Conservation (phyloP, 2,113 vertebrate genomes). For the Conger conger region DNA sequence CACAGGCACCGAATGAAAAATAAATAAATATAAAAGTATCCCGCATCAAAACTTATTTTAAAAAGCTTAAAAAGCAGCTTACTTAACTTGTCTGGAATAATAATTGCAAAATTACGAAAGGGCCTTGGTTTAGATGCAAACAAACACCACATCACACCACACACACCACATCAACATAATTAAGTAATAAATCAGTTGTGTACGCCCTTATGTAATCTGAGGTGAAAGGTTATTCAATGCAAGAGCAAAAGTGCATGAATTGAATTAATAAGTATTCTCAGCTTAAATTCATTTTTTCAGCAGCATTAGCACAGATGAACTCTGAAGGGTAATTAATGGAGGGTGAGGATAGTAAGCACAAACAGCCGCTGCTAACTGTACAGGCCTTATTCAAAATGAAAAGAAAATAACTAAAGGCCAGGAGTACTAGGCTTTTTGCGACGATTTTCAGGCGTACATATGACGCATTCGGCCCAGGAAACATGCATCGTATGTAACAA, state of each 20-base stretch:
- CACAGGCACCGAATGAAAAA: too few relatives aligned
- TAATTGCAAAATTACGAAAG: too few relatives aligned
- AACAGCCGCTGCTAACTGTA: neutral
- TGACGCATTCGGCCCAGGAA: too few relatives aligned
- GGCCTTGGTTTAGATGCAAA: neutral
- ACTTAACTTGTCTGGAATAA: neutral
- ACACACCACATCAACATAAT: neutral
- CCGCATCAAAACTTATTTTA: too few relatives aligned
- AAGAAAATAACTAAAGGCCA: too few relatives aligned
- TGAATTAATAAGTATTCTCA: neutral
- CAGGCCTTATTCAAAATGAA: too few relatives aligned
- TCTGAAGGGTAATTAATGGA: neutral
- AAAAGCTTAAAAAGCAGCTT: neutral
- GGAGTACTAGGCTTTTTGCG: too few relatives aligned
- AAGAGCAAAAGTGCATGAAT: neutral
- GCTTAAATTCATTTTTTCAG: neutral
- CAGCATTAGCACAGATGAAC: too few relatives aligned
- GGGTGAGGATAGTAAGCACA: neutral
- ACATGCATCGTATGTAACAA: too few relatives aligned
- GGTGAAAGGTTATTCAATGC: neutral
- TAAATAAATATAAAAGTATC: too few relatives aligned
- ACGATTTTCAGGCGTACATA: too few relatives aligned
- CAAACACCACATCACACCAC: neutral
- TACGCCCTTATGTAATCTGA: neutral
- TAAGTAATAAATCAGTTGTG: constrained; percentile 29